These are phyloP conservation scores for Epizoanthus ramosus DNA, from an alignment of 92 coral and sea anemone genomes.

Conservation along the genomic window DNA sequence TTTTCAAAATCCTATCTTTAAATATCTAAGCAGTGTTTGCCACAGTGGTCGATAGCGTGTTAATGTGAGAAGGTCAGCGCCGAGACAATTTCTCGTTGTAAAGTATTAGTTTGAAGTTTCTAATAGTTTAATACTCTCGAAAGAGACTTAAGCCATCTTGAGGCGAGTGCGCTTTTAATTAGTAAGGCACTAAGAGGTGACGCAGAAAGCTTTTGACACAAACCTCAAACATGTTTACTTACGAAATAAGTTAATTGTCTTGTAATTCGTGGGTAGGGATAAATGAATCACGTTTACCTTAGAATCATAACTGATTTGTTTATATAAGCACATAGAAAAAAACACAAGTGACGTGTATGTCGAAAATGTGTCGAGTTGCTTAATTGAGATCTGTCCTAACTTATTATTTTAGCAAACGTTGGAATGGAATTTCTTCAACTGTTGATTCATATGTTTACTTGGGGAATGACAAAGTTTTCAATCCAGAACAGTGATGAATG, in stretches of 20 bases:
- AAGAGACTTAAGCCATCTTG: conserved; percentile 35
- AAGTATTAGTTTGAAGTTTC: not conserved
- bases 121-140: conserved; percentile 20
- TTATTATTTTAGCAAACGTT: conserved; percentile 38
- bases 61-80: not conserved
- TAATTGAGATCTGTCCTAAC: conserved; percentile 31
- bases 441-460: conserved; percentile 35
- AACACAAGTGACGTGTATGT: not conserved
- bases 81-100: not conserved
- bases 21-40: not conserved
- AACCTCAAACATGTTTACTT: conserved; percentile 40
- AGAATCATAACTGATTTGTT: conserved; percentile 29
- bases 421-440: conserved; percentile 11
- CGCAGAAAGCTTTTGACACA: conserved; percentile 34
- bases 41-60: not conserved
- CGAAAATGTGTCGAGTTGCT: conserved; percentile 5
- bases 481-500: conserved; percentile 3
- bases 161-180: conserved; percentile 38
- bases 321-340: conserved; percentile 1
- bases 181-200: conserved; percentile 2
- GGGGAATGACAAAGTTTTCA: not conserved
- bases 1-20: not conserved
- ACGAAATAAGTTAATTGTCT: conserved; percentile 38
- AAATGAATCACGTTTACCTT: conserved; percentile 24
- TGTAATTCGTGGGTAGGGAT: conserved; percentile 36